Percentiles rank a stretch among this genome's conserved stretches.
Conservation (phyloP, 2,797 vertebrate genomes). For the Lagorchestes hirsutus region DNA sequence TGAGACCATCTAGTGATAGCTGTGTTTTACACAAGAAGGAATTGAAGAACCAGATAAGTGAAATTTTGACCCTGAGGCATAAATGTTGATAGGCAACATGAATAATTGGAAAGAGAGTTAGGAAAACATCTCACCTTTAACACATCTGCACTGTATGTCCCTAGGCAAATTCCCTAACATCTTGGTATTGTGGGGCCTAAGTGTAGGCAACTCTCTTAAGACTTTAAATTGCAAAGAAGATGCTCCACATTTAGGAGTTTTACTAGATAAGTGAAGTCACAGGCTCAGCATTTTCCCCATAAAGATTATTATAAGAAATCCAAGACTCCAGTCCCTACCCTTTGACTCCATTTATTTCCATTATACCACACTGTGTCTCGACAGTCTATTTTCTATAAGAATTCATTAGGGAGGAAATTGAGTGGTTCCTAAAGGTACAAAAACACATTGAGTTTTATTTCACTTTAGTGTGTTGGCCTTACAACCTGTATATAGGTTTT, state of each 20-base stretch:
- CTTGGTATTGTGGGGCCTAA: background rate
- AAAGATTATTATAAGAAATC: background rate
- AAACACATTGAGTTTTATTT: constrained; percentile 10
- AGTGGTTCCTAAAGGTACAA: background rate
- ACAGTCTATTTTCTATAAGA: background rate
- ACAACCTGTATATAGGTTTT: background rate
- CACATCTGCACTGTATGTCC: background rate
- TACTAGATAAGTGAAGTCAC: background rate
- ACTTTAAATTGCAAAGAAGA: background rate
- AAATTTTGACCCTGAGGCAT: background rate
- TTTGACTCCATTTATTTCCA: background rate
- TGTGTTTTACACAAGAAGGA: background rate
- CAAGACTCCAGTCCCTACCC: background rate
- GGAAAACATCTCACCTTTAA: background rate
- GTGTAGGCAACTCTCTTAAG: background rate
- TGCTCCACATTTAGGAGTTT: background rate
- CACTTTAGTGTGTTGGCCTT: background rate
- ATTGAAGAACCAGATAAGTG: background rate
- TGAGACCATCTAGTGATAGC: background rate
- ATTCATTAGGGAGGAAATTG: constrained; percentile 22
- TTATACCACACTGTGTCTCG: constrained; percentile 6
- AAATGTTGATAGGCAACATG: background rate
- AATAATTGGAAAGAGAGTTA: background rate
- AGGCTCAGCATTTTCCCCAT: background rate
- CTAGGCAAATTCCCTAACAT: background rate